Percentiles rank a stretch among this genome's conserved stretches.
Evolutionary conservation across 2,113 vertebrate genomes (phyloP).

Genomic region (Urocolius indicus): DNA sequence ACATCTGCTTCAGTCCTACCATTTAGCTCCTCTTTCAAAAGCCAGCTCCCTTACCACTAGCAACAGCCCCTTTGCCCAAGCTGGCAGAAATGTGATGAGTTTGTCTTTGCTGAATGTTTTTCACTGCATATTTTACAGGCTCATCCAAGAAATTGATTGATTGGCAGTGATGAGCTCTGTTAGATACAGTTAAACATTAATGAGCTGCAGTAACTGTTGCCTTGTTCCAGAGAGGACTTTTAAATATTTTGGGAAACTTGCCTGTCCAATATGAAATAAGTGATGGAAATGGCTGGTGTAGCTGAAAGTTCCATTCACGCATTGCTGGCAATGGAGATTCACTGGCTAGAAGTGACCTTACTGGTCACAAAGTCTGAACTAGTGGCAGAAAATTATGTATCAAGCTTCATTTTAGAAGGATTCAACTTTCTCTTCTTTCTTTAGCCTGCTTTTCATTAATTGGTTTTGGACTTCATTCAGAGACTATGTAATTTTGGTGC

Average conservation of each 20-base stretch:
- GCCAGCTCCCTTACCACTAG: background rate
- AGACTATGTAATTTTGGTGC: background rate
- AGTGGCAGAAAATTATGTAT: background rate
- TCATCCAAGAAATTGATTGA: background rate
- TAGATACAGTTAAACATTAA: background rate
- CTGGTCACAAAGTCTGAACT: background rate
- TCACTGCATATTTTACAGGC: background rate
- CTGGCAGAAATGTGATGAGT: background rate
- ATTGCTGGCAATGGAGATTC: background rate
- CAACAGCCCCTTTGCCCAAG: background rate
- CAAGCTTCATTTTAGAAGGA: background rate
- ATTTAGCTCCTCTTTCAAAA: background rate
- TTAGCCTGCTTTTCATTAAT: background rate
- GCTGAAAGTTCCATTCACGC: background rate
- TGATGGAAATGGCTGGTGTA: background rate
- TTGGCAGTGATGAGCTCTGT: background rate
- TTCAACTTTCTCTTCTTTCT: background rate
- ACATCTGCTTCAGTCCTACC: background rate
- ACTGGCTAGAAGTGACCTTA: background rate
- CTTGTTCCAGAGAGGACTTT: background rate
- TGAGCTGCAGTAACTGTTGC: background rate
- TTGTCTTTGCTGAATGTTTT: background rate
- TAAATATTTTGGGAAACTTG: background rate
- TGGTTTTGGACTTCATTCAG: background rate
- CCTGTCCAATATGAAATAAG: background rate